phyloP scores from a whole-genome alignment of 2,888 invertebrate genomes.

The Parascotia fuliginaria region DNA sequence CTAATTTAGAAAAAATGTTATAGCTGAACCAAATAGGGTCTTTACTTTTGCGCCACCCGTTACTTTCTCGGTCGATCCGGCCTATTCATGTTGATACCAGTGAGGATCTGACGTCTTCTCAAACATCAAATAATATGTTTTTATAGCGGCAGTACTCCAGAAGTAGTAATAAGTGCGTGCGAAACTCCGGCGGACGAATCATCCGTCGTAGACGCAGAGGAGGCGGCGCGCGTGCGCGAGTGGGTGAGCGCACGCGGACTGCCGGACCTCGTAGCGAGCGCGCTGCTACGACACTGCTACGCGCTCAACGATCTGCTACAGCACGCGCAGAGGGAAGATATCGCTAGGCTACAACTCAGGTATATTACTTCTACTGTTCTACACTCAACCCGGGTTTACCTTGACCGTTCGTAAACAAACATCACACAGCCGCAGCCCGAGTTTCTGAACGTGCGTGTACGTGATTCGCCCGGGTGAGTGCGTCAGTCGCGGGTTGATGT shows the following conservation, averaged over 20 bases:
- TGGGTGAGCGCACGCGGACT: conserved; percentile 91
- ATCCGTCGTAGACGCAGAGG: conserved; percentile 28
- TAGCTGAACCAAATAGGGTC: too few relatives aligned
- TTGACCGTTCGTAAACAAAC: too few relatives aligned
- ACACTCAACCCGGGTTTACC: too few relatives aligned
- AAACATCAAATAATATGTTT: neutral
- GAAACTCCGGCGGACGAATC: neutral
- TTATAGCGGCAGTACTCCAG: conserved; percentile 39
- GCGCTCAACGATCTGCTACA: conserved; percentile 92
- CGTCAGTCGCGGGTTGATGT: too few relatives aligned
- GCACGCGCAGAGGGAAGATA: conserved; percentile 92
- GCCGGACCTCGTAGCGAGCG: conserved; percentile 88
- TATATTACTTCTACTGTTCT: conserved; percentile 54
- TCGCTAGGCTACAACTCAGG: conserved; percentile 92
- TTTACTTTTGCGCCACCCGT: too few relatives aligned
- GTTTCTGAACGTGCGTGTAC: too few relatives aligned
- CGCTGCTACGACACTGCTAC: conserved; percentile 91
- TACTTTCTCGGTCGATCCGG: too few relatives aligned
- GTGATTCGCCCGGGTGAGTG: too few relatives aligned
- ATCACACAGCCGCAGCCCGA: too few relatives aligned
- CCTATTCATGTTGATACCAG: too few relatives aligned
- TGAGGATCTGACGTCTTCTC: neutral
- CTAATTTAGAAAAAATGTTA: too few relatives aligned
- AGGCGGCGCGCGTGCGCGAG: conserved; percentile 80
- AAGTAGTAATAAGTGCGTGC: conserved; percentile 27